Base-by-base conservation (phyloP, 2,113 vertebrate genomes). In the Alectura lathami region DNA sequence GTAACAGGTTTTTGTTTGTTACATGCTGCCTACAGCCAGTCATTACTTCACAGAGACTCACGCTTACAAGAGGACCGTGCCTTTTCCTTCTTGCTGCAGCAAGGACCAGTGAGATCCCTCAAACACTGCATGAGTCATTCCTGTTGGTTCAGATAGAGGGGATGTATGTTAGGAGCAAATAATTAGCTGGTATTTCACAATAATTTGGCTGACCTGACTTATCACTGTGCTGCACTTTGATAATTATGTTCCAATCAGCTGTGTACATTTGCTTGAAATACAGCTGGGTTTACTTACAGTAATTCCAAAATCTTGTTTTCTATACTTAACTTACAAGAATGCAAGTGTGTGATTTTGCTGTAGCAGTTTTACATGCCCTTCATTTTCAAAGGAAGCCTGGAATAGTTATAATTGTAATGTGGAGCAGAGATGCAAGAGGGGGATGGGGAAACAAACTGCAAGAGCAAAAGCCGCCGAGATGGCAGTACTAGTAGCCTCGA, bases 251-350 rank as follows among this genome's bases (percentile, higher is more conserved):
- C 68, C 53, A 5, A 27, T 93, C 73, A 48, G 26, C 40, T 32
- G 66, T 63, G 82, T 56, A 59, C n/a, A 5, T 75, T 40, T 40
- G 68, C 73, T 81, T 86, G 76, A 81, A 73, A 15, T 86, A 11
- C 70, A 87, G 29, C 78, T 70, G 64, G 6, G 6, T 74, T 86
- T 70, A 74, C 86, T 67, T 76, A 38, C 30, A 59, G 76, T 59
- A n/a, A 73, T 76, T 73, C 79, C 68, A 66, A 80, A 83, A 42
- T 14, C 91, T 51, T 86, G 40, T 77, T 88, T 94, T 76, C 86
- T 86, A 3, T 70, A 50, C 73, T 93, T 42, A 69, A 68, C 54
- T 68, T 88, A 32, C 80, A 82, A 83, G 63, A 94, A 54, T 48
- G 69, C 38, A 85, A 89, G 32, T 24, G 29, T 77, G 82, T 88